A percentile compares a stretch with the other conserved stretches of the same genome.
phyloP scores from a whole-genome alignment of 2,797 vertebrate genomes.

The Aphelocoma californica region DNA sequence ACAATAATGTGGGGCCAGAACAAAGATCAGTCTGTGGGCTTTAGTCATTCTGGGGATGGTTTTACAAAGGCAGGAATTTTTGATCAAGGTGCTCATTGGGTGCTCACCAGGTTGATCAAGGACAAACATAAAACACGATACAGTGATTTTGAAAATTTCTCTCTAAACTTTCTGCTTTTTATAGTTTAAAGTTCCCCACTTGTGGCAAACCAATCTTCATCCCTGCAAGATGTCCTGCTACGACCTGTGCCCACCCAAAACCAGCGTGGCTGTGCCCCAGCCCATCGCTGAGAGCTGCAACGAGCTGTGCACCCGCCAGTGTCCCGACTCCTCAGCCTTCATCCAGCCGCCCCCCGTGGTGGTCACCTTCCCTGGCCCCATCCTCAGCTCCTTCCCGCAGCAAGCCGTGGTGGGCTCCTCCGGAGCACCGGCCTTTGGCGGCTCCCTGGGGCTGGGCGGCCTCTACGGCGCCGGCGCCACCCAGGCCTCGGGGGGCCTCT shows the following conservation, averaged over 20 bases:
- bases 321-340: neutral
- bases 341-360: neutral
- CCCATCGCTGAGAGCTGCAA: constrained; percentile 4
- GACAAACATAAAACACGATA: too few relatives aligned
- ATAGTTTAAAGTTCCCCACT: fast-evolving
- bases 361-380: neutral
- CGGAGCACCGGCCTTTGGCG: too few relatives aligned
- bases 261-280: neutral
- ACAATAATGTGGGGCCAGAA: fast-evolving
- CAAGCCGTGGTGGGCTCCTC: too few relatives aligned
- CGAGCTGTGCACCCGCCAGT: neutral
- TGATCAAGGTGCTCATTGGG: fast-evolving
- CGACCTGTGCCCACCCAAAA: neutral
- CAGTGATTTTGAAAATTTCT: fast-evolving
- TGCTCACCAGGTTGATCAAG: fast-evolving
- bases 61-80: neutral
- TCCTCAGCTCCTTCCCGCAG: too few relatives aligned
- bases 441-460: neutral
- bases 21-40: fast-evolving
- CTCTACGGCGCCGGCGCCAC: neutral
- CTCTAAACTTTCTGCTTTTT: fast-evolving
- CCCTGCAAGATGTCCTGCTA: too few relatives aligned
- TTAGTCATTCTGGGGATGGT: too few relatives aligned
- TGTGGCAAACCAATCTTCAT: fast-evolving
- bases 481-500: neutral